Percentiles rank a stretch among this genome's conserved stretches.
These are phyloP conservation scores for Zygothrica quintamaculata DNA, from an alignment of 2,888 invertebrate species.

Conservation along the genomic window DNA sequence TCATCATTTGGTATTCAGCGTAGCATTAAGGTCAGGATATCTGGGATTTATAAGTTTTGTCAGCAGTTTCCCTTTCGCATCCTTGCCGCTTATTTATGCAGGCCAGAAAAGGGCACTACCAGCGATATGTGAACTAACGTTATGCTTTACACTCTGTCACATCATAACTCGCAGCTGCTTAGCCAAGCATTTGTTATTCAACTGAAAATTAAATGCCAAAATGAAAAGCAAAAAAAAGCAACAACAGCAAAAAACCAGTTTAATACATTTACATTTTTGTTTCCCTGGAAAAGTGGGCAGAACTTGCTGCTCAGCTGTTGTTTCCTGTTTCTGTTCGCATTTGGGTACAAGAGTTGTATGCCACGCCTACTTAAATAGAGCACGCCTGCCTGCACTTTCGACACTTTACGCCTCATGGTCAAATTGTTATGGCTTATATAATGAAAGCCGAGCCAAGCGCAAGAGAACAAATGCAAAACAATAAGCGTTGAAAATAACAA, in stretches of 20 bases:
- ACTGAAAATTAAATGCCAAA: conserved; percentile 50
- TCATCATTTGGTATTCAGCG: conserved; percentile 79
- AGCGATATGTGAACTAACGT: conserved; percentile 3
- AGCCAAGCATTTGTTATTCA: conserved; percentile 52
- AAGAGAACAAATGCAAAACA: conserved; percentile 43
- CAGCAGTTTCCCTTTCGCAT: conserved; percentile 69
- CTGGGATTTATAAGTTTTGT: conserved; percentile 81
- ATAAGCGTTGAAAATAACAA: conserved; percentile 59
- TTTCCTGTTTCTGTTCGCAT: conserved; percentile 33
- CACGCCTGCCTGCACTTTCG: conserved; percentile 68
- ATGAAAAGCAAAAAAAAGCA: conserved; percentile 1
- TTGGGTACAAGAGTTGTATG: conserved; percentile 54
- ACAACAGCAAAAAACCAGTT: too few relatives aligned
- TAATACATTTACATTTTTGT: conserved; percentile 36
- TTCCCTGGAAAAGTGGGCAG: conserved; percentile 26
- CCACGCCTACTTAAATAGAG: conserved; percentile 51
- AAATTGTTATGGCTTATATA: conserved; percentile 74
- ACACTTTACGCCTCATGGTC: conserved; percentile 76
- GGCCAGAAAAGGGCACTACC: conserved; percentile 42
- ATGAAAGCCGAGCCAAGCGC: conserved; percentile 64
- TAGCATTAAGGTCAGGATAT: conserved; percentile 82
- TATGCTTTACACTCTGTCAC: conserved; percentile 66
- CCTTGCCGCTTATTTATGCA: conserved; percentile 68
- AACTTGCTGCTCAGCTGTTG: conserved; percentile 32
- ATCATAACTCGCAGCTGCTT: conserved; percentile 64